These are phyloP conservation scores for Intellagama lesueurii DNA, from an alignment of 2,797 vertebrate genomes.

Conservation along the genomic window DNA sequence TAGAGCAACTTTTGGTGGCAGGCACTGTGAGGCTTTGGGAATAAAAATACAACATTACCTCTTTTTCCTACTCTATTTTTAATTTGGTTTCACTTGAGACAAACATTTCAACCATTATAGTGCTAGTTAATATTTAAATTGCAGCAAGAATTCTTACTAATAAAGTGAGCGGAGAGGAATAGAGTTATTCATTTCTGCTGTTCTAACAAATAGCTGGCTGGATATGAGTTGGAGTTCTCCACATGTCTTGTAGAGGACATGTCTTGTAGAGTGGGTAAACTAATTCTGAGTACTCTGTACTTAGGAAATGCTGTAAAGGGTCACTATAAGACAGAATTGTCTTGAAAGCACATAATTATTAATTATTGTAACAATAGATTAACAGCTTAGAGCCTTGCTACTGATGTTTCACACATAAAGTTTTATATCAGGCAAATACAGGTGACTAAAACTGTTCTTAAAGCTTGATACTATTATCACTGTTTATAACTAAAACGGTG, in stretches of 20 bases:
- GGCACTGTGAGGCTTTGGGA: constrained; percentile 88
- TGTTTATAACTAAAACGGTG: neutral
- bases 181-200: too few species aligned
- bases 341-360: neutral
- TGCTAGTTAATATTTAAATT: constrained; percentile 67
- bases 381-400: neutral
- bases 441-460: neutral
- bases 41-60: constrained; percentile 45
- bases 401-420: neutral
- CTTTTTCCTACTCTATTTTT: constrained; percentile 36
- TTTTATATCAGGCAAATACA: neutral
- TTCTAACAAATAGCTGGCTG: neutral
- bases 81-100: constrained; percentile 41
- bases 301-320: too few species aligned
- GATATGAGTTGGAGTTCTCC: too few species aligned
- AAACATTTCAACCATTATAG: constrained; percentile 4
- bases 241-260: too few species aligned
- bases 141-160: constrained; percentile 18
- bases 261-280: neutral
- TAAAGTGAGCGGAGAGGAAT: neutral
- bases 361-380: neutral
- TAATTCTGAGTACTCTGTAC: neutral
- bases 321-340: too few species aligned
- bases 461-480: neutral
- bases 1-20: constrained; percentile 87